These are phyloP conservation scores for Siphamia tubifer DNA, from an alignment of 2,113 vertebrate species.

Conservation along the genomic window DNA sequence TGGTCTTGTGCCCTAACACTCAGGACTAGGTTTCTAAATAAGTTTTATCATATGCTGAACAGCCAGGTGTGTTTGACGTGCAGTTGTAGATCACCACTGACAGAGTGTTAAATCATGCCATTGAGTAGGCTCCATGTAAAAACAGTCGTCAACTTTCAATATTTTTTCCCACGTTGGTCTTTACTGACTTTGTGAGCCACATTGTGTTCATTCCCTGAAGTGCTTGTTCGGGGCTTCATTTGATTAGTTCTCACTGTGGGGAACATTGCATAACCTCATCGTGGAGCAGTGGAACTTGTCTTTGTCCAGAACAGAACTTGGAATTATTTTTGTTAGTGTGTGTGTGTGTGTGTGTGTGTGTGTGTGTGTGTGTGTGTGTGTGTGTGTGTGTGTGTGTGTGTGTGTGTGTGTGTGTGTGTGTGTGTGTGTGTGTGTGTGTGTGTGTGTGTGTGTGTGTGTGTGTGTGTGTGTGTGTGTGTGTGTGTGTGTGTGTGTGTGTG, in stretches of 20 bases:
- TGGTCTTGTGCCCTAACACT: no score
- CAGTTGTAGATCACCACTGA: no score
- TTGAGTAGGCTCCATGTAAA: no score
- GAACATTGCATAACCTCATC: constrained; percentile 41
- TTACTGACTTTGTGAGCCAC: neutral
- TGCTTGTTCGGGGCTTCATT: no score
- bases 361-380: neutral
- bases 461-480: neutral
- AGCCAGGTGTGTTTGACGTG: no score
- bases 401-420: neutral
- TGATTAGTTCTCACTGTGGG: no score
- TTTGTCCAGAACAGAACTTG: constrained; percentile 2
- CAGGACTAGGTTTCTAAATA: no score
- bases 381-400: neutral
- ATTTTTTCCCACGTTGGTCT: neutral
- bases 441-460: neutral
- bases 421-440: neutral
- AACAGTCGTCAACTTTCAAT: no score
- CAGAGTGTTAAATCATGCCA: no score
- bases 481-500: neutral
- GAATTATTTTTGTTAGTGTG: neutral
- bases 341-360: neutral
- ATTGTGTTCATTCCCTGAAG: constrained; percentile 18
- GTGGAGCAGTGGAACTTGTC: constrained; percentile 36
- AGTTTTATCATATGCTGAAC: no score